phyloP scores from a whole-genome alignment of 2,888 invertebrate genomes.

The Tethea ocularis region DNA sequence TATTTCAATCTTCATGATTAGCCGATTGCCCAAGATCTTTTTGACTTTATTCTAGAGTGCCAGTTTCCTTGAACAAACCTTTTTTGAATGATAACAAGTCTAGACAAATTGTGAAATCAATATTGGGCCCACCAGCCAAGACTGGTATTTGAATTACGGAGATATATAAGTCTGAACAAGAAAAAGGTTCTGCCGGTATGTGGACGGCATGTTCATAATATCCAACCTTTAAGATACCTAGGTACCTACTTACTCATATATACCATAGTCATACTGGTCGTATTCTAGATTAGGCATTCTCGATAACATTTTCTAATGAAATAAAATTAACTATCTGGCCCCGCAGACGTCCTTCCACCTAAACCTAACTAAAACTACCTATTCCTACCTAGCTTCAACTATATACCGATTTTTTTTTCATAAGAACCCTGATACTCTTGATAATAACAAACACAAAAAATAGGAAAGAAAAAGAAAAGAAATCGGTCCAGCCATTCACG shows the following conservation, averaged over 20 bases:
- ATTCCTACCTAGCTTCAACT: too few relatives aligned
- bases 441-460: too few relatives aligned
- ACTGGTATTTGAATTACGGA: conserved; percentile 10
- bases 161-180: not conserved
- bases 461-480: too few relatives aligned
- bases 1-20: not conserved
- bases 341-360: too few relatives aligned
- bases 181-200: not conserved
- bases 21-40: not conserved
- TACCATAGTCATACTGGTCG: too few relatives aligned
- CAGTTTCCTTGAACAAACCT: conserved; percentile 20
- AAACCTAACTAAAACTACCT: too few relatives aligned
- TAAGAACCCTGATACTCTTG: too few relatives aligned
- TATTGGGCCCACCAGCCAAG: conserved; percentile 22
- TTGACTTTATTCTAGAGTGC: not conserved
- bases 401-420: too few relatives aligned
- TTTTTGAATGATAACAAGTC: conserved; percentile 40
- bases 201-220: not conserved
- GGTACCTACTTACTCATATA: not conserved
- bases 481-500: too few relatives aligned
- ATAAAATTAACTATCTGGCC: too few relatives aligned
- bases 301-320: too few relatives aligned
- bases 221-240: not conserved
- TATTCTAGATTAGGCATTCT: too few relatives aligned
- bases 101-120: conserved; percentile 37